Conservation (phyloP, 2,888 invertebrate genomes). For the Hylaea fasciaria region DNA sequence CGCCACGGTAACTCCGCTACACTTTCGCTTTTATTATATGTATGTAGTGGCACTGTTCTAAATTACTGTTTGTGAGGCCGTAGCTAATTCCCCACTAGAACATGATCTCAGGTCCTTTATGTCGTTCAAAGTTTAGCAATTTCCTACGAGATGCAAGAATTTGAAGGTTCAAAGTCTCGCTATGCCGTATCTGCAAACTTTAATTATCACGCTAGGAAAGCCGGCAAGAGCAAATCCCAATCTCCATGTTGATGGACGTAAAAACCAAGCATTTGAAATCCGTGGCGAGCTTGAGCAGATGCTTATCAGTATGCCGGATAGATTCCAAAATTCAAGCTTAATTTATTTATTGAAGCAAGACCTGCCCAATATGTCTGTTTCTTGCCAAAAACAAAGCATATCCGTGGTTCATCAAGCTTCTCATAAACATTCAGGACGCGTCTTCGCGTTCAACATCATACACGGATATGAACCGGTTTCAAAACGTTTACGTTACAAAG, state of each 20-base stretch:
- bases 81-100: conserved; percentile 19
- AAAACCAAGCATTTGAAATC: background rate
- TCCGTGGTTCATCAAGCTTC: too few relatives aligned
- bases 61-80: conserved; percentile 32
- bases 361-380: too few relatives aligned
- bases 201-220: conserved; percentile 4
- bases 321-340: too few relatives aligned
- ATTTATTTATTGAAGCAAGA: too few relatives aligned
- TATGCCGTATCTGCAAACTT: conserved; percentile 18
- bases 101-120: conserved; percentile 7
- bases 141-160: conserved; percentile 13
- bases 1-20: conserved; percentile 28
- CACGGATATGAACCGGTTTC: background rate
- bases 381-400: too few relatives aligned
- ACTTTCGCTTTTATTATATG: conserved; percentile 41
- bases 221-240: background rate
- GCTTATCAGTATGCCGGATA: too few relatives aligned
- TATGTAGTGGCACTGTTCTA: conserved; percentile 32
- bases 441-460: background rate
- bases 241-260: background rate
- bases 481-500: background rate
- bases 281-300: background rate
- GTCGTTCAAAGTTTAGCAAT: conserved; percentile 23
- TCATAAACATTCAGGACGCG: too few relatives aligned
- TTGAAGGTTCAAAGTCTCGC: conserved; percentile 9